Base-by-base conservation (phyloP, 2,113 vertebrate species). In the Corydoras sp. region DNA sequence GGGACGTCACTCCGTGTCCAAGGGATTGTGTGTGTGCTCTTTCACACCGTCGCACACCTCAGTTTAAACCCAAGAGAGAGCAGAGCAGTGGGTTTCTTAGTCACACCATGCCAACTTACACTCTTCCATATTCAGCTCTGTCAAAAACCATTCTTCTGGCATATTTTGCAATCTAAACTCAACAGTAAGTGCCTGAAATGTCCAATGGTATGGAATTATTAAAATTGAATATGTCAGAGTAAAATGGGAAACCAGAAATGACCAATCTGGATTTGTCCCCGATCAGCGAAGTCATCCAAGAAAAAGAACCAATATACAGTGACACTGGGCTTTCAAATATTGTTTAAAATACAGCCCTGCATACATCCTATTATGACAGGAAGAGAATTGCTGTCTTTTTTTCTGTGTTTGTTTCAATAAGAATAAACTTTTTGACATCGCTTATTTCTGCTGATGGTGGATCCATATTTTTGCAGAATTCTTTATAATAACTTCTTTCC, bases 1-100 rank as follows among this genome's bases (percentile, higher is more conserved):
- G 50, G 68, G 24, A 76, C 73, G 74, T 76, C 69, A 72, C 69
- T 79, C 65, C 54, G 58, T 58, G 65, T 62, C 54, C 66, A 63
- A 64, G 35, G n/a, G 10, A 66, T 53, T 64, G 56, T 54, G 48
- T 12, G 51, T 18, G 31, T 15, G 31, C n/a, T 14, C 58, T 56
- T 35, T 69, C 24, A 59, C 55, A 2, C 55, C 66, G 10, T 59
- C 56, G 58, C 54, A 58, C 55, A 49, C 67, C 48, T 10, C 2
- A 43, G 55, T 9, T 49, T 68, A 48, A 58, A 58, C 55, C 66
- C 53, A 30, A 58, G n/a, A 18, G 55, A 12, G 7, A 69, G 50
- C 31, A 15, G 30, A n/a, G 15, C 31, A 43, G 30, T 12, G 65
- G 10, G 65, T 55, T 14, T 7, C 14, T n/a, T n/a, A n/a, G 6